phyloP scores from a whole-genome alignment of 1,140 invertebrate genomes.

The Brachionus rotundiformis region DNA sequence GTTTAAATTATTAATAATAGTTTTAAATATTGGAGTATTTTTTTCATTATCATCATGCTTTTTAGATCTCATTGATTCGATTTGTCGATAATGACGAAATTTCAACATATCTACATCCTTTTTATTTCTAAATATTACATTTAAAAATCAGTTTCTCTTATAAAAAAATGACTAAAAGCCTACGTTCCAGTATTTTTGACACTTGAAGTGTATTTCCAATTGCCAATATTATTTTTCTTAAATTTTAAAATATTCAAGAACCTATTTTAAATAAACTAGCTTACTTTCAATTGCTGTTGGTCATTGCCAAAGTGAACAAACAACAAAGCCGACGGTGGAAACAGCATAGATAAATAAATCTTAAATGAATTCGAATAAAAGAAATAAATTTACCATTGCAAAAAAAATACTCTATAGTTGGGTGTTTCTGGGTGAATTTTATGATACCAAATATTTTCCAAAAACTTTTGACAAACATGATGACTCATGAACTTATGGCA shows the following conservation, averaged over 20 bases:
- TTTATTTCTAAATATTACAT: background rate
- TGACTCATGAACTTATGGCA: slow-evolving; percentile 35
- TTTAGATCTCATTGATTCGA: background rate
- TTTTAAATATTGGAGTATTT: background rate
- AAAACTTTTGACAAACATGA: slow-evolving; percentile 42
- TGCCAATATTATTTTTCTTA: background rate
- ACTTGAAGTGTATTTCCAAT: background rate
- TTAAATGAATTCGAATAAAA: background rate
- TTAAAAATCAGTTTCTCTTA: too few relatives aligned
- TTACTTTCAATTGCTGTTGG: background rate
- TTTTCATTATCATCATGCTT: background rate
- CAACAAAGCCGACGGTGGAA: background rate
- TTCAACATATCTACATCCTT: background rate
- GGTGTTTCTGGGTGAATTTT: slow-evolving; percentile 13
- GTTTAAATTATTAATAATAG: background rate
- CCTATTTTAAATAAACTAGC: background rate
- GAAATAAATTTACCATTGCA: background rate
- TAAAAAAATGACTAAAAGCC: too few relatives aligned
- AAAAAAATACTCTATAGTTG: background rate
- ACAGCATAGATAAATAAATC: slow-evolving; percentile 25
- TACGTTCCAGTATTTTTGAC: background rate
- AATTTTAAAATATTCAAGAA: background rate
- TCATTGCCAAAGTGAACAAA: background rate
- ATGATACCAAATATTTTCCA: slow-evolving; percentile 49
- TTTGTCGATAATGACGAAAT: background rate